Evolutionary conservation across 2,797 vertebrate genomes (phyloP).

Genomic region (Lepus oiostolus): DNA sequence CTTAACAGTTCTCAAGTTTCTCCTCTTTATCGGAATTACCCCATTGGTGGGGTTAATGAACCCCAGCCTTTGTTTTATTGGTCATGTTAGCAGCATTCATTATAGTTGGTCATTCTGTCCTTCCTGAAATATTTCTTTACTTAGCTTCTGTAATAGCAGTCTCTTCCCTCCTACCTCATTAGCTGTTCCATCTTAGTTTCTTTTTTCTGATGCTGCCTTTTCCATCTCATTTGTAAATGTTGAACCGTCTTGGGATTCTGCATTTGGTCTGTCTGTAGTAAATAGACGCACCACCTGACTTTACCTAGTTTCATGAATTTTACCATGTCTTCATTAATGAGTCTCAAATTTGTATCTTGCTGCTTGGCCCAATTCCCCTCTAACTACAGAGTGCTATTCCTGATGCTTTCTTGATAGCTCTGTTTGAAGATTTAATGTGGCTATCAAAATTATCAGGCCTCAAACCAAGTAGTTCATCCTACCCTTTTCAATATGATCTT

Average conservation of each 20-base stretch:
- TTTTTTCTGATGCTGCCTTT: neutral
- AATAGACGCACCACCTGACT: slow-evolving; percentile 8
- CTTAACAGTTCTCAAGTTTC: neutral
- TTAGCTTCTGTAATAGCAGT: neutral
- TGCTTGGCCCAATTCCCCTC: slow-evolving; percentile 14
- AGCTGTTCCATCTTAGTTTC: neutral
- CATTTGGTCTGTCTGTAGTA: neutral
- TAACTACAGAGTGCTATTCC: neutral
- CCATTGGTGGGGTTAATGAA: neutral
- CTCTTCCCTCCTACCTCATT: neutral
- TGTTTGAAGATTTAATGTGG: slow-evolving; percentile 27
- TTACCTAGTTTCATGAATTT: slow-evolving; percentile 16
- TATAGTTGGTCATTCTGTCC: neutral
- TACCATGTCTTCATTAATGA: neutral
- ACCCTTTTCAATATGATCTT: neutral
- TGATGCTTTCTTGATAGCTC: neutral
- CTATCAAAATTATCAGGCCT: neutral
- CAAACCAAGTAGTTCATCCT: neutral
- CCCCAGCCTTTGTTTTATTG: neutral
- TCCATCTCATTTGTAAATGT: slow-evolving; percentile 33
- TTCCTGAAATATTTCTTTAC: slow-evolving; percentile 11
- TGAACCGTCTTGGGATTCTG: neutral
- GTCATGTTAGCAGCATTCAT: neutral
- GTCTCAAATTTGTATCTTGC: slow-evolving; percentile 23
- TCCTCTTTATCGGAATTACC: neutral